A percentile compares a stretch with the other conserved stretches of the same genome.
These are phyloP conservation scores for Cliona cf. orientalis DNA, from an alignment of 37 sponge, comb jelly and placozoan species.

Conservation along the genomic window DNA sequence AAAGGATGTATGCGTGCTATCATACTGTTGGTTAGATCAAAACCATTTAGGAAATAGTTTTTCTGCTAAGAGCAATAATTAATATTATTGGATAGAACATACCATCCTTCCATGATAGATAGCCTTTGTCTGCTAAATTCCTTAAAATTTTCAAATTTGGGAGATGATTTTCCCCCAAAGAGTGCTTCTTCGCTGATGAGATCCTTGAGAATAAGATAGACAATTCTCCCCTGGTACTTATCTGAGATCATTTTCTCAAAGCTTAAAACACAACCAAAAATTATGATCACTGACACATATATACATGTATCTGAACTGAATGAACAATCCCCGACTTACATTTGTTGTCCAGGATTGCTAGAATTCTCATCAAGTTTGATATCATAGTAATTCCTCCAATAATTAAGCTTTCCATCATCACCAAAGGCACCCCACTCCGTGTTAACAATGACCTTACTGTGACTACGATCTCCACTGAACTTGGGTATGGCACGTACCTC, in stretches of 20 bases:
- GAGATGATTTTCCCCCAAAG: constrained; percentile 79
- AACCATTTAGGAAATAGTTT: too few relatives aligned
- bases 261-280: too few relatives aligned
- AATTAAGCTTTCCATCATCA: constrained; percentile 81
- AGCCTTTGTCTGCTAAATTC: constrained; percentile 59
- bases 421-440: constrained; percentile 99
- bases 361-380: constrained; percentile 69
- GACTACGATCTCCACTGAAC: constrained; percentile 47
- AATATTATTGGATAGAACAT: too few relatives aligned
- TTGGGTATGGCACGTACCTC: constrained; percentile 70
- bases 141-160: constrained; percentile 53
- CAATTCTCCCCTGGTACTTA: constrained; percentile 93
- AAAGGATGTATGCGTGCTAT: too few relatives aligned
- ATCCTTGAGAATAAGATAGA: constrained; percentile 59
- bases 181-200: constrained; percentile 61
- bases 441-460: constrained; percentile 91
- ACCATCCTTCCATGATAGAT: constrained; percentile 70
- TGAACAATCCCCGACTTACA: too few relatives aligned
- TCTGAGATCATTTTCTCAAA: constrained; percentile 99
- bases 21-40: too few relatives aligned
- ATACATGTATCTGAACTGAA: background rate
- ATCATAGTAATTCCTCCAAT: constrained; percentile 81
- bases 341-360: constrained; percentile 70
- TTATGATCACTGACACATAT: too few relatives aligned
- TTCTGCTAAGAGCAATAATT: too few relatives aligned